Conservation (phyloP, 1,140 invertebrate species). For the Drosophila ironensis region DNA sequence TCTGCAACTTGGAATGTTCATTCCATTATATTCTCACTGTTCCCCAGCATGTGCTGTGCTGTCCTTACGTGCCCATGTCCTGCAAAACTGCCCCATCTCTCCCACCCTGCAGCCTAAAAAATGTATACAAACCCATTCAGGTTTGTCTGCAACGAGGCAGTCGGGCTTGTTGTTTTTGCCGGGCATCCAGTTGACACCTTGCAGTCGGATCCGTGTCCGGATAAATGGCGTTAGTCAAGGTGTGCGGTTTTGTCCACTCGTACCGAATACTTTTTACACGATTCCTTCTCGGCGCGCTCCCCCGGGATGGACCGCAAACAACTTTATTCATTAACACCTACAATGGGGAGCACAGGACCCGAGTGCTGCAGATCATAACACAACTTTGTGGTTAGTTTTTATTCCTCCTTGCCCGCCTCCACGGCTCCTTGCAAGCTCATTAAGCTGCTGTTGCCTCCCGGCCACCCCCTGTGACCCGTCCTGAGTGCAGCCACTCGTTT, state of each 20-base stretch:
- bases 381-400: conserved; percentile 77
- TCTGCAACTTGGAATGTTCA: no score
- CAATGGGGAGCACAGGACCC: conserved; percentile 51
- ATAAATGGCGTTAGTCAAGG: conserved; percentile 70
- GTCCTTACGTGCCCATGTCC: conserved; percentile 15
- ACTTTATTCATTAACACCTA: conserved; percentile 81
- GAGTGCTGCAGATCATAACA: conserved; percentile 62
- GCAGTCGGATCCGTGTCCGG: conserved; percentile 24
- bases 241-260: conserved; percentile 48
- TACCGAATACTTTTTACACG: conserved; percentile 43
- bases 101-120: conserved; percentile 9
- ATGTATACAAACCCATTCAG: conserved; percentile 55
- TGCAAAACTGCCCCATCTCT: conserved; percentile 4
- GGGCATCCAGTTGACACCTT: conserved; percentile 60
- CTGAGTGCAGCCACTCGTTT: conserved; percentile 56
- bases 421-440: conserved; percentile 47
- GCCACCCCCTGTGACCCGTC: neutral
- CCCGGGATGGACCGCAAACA: conserved; percentile 62
- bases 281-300: conserved; percentile 31
- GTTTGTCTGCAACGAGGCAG: conserved; percentile 63
- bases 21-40: neutral
- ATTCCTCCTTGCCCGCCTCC: conserved; percentile 5
- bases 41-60: no score
- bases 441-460: conserved; percentile 49
- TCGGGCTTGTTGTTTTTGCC: conserved; percentile 18